Evolutionary conservation across 2,888 invertebrate genomes (phyloP).

Genomic region (Pseudococcus viburni): DNA sequence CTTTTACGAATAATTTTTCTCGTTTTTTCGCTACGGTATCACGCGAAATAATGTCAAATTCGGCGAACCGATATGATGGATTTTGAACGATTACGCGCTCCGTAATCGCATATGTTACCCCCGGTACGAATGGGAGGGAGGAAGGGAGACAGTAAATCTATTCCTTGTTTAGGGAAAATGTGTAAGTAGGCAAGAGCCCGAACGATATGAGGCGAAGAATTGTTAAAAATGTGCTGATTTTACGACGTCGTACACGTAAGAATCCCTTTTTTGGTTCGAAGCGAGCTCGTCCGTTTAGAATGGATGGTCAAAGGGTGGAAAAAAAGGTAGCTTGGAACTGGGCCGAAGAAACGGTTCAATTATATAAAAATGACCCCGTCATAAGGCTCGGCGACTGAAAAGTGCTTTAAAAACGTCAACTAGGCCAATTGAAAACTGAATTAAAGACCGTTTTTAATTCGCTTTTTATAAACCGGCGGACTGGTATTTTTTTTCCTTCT

Average conservation of each 20-base stretch:
- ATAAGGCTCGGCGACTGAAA: background rate
- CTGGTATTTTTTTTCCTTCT: background rate
- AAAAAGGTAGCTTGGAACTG: background rate
- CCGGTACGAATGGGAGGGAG: background rate
- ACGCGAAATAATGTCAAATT: slow-evolving; percentile 26
- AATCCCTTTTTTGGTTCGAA: background rate
- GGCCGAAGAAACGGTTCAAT: slow-evolving; percentile 20
- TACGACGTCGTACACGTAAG: background rate
- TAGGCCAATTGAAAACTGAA: slow-evolving; percentile 30
- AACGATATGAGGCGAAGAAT: background rate
- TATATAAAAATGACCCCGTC: slow-evolving; percentile 3
- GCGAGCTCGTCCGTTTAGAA: background rate
- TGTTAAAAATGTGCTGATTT: slow-evolving; percentile 13
- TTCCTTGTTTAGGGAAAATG: background rate
- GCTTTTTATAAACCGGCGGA: slow-evolving; percentile 18
- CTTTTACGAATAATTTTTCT: slow-evolving; percentile 8
- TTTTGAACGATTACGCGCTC: slow-evolving; percentile 38
- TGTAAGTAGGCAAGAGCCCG: background rate
- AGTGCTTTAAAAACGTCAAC: slow-evolving; percentile 2
- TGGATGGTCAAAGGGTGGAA: background rate
- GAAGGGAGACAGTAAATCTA: background rate
- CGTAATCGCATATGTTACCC: slow-evolving; percentile 25
- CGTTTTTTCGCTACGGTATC: background rate
- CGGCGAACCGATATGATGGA: slow-evolving; percentile 46
- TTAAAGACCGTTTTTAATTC: slow-evolving; percentile 28